A percentile compares a stretch with the other conserved stretches of the same genome.
phyloP scores from a whole-genome alignment of 2,888 invertebrate species.

The Colletes collaris region DNA sequence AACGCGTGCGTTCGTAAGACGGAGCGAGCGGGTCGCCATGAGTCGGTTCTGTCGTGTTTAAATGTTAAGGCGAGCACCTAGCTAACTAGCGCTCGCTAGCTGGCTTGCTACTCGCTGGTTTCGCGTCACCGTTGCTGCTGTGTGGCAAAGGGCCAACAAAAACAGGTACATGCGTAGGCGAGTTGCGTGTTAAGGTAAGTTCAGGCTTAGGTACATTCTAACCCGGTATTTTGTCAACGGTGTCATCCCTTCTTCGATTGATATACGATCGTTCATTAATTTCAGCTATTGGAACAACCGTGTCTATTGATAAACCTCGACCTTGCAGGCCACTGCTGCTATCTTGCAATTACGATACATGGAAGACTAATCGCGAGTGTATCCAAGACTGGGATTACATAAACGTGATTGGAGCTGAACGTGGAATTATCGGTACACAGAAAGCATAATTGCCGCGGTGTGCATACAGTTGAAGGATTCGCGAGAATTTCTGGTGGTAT shows the following conservation, averaged over 20 bases:
- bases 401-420: slow-evolving; percentile 7
- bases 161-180: slow-evolving; percentile 62
- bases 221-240: slow-evolving; percentile 31
- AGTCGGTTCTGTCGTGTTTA: slow-evolving; percentile 43
- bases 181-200: slow-evolving; percentile 38
- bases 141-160: slow-evolving; percentile 65
- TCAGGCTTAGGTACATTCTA: slow-evolving; percentile 35
- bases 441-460: slow-evolving; percentile 11
- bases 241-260: background rate
- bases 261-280: background rate
- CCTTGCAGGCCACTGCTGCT: background rate
- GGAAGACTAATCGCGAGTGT: background rate
- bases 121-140: slow-evolving; percentile 56
- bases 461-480: slow-evolving; percentile 18
- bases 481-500: background rate
- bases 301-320: background rate
- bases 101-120: slow-evolving; percentile 18
- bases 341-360: background rate
- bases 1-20: slow-evolving; percentile 57
- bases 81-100: slow-evolving; percentile 43
- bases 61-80: slow-evolving; percentile 62
- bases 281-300: background rate
- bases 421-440: background rate
- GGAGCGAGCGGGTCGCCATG: slow-evolving; percentile 29
- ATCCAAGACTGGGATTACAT: slow-evolving; percentile 19